Conservation (phyloP, 2,888 invertebrate species). For the Camptogramma bilineatum region DNA sequence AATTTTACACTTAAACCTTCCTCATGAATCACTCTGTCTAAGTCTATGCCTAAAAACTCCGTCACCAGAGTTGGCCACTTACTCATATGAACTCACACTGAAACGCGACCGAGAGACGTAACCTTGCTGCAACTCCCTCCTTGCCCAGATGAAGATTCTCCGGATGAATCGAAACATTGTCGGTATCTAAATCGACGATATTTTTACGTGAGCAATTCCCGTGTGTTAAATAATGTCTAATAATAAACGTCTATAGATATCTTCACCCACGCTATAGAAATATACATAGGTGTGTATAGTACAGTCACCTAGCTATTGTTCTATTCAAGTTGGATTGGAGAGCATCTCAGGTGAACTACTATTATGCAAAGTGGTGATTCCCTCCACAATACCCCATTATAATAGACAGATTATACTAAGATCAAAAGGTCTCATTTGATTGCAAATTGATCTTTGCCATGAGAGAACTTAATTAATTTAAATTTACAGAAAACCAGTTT, state of each 20-base stretch:
- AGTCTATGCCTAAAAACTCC: no score
- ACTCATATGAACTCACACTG: no score
- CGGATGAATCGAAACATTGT: no score
- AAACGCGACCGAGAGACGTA: no score
- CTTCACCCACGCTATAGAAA: neutral
- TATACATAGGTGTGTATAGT: conserved; percentile 8
- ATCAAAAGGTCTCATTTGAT: conserved; percentile 47
- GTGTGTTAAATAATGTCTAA: no score
- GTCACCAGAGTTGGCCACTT: no score
- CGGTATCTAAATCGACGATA: no score
- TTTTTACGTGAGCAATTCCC: no score
- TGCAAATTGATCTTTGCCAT: conserved; percentile 43
- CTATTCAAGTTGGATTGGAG: conserved; percentile 41
- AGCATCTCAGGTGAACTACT: conserved; percentile 45
- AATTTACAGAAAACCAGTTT: neutral
- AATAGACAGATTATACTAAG: conserved; percentile 23
- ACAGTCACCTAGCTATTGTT: conserved; percentile 37
- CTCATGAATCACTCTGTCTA: no score
- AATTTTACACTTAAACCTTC: no score
- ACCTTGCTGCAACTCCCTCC: no score
- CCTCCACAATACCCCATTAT: conserved; percentile 34
- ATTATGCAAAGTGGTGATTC: conserved; percentile 47
- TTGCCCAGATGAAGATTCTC: no score
- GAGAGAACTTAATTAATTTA: conserved; percentile 29
- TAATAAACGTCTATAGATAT: neutral